Evolutionary conservation across 2,113 vertebrate species (phyloP).

Genomic region (Baryphthengus martii): DNA sequence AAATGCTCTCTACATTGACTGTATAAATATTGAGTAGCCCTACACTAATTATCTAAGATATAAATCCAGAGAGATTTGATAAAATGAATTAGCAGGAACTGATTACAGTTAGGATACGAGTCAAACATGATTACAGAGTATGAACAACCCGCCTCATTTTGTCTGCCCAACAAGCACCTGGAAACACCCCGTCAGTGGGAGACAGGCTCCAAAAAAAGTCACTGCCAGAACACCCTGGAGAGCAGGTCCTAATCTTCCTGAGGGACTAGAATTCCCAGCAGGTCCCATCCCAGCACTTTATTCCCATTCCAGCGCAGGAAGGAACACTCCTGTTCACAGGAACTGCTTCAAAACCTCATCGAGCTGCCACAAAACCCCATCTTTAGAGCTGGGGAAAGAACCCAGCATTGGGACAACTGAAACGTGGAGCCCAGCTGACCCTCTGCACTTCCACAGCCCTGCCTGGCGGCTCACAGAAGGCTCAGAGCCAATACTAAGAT

Average conservation of each 20-base stretch:
- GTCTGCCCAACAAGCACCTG: not conserved
- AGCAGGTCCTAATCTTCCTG: not conserved
- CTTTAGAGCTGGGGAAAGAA: not conserved
- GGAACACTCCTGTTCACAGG: too few species aligned
- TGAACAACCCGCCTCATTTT: not conserved
- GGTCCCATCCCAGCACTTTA: too few species aligned
- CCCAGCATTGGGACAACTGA: accelerated
- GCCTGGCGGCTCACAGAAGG: not conserved
- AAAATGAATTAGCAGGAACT: not conserved
- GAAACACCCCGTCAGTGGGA: not conserved
- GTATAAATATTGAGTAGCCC: not conserved
- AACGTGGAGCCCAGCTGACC: accelerated
- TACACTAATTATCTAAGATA: not conserved
- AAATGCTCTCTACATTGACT: too few species aligned
- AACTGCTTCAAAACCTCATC: not conserved
- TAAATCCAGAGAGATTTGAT: not conserved
- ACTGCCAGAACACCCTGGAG: too few species aligned
- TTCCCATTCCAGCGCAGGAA: not conserved
- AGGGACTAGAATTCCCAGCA: too few species aligned
- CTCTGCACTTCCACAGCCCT: accelerated
- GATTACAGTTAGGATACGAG: not conserved
- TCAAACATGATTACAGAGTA: not conserved
- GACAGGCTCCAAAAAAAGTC: not conserved
- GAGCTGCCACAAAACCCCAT: not conserved
- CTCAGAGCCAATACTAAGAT: accelerated